Base-by-base conservation (phyloP, 2,113 vertebrate species). In the Engystomops pustulosus region DNA sequence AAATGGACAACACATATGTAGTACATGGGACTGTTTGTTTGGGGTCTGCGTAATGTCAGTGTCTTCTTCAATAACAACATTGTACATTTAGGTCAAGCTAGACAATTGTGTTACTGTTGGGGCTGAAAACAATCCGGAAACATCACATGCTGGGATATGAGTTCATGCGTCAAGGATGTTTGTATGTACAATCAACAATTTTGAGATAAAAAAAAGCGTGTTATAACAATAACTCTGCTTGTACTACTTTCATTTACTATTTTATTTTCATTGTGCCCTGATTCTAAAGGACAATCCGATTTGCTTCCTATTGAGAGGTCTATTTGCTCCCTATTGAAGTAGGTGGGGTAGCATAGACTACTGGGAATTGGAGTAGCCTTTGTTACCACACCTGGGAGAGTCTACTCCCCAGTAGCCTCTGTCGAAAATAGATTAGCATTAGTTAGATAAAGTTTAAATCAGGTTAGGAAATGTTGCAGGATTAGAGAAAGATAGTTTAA, bases 61-160 rank as follows among this genome's bases (percentile, higher is more conserved):
- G 27, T 36, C 41, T 69, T 53, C 30, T 60, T 83, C 51, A 83
- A 83, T 17, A 60, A 72, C 32, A 27, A 18, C 80, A 62, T 83
- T 83, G 80, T 83, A 41, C 58, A 60, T 74, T 18, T 17, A 34
- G 25, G 17, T 23, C 38, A 4, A n/a, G 25, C 32, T 45, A 41
- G 58, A 83, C 80, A 72, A 74, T 74, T 55, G 30, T 72, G 69
- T 74, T 45, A 74, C 38, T 83, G 80, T 83, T 83, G 15, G 12
- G 71, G 11, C 9, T 60, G 36, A 62, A 74, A 74, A 74, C 80
- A 83, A 74, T 15, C 51, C 30, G 44, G 51, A 15, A 45, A 27
- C 6, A 47, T 82, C 69, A 82, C 68, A 60, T 82, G 80, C 51
- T 60, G 45, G 51, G 69, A 53, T 83, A 62, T 60, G 17, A n/a